Conservation (phyloP, 2,113 vertebrate genomes). For the Scolopax mira region DNA sequence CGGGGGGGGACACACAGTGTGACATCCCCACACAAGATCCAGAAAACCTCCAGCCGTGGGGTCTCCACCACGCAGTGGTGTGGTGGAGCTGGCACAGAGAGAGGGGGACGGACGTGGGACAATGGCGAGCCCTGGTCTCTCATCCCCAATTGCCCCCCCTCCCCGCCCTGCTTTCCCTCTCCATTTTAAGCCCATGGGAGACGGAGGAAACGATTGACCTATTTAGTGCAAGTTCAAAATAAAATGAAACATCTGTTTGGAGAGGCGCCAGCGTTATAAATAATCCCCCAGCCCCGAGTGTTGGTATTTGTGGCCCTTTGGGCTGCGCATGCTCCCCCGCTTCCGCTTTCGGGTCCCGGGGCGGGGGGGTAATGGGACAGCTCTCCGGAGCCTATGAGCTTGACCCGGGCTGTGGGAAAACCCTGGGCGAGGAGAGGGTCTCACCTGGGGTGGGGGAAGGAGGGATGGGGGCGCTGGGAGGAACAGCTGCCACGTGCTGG, state of each 20-base stretch:
- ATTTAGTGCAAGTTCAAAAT: slow-evolving; percentile 68
- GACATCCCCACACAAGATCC: accelerated
- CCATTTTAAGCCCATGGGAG: slow-evolving; percentile 52
- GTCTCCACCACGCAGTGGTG: no score
- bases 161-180: background rate
- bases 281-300: slow-evolving; percentile 53
- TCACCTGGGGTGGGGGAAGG: background rate
- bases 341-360: background rate
- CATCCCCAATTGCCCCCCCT: background rate
- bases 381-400: background rate
- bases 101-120: background rate
- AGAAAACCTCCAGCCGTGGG: background rate
- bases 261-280: slow-evolving; percentile 74
- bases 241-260: slow-evolving; percentile 83
- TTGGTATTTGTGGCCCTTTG: slow-evolving; percentile 3
- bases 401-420: slow-evolving; percentile 71
- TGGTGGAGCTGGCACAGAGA: background rate
- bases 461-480: background rate
- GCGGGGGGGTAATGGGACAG: background rate
- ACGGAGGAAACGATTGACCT: slow-evolving; percentile 70
- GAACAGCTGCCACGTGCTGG: accelerated
- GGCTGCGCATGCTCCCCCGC: slow-evolving; percentile 22
- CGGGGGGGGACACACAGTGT: no score
- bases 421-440: background rate
- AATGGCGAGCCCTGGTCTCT: background rate